Evolutionary conservation across 2,113 vertebrate species (phyloP).

Genomic region (Oryzias melastigma): DNA sequence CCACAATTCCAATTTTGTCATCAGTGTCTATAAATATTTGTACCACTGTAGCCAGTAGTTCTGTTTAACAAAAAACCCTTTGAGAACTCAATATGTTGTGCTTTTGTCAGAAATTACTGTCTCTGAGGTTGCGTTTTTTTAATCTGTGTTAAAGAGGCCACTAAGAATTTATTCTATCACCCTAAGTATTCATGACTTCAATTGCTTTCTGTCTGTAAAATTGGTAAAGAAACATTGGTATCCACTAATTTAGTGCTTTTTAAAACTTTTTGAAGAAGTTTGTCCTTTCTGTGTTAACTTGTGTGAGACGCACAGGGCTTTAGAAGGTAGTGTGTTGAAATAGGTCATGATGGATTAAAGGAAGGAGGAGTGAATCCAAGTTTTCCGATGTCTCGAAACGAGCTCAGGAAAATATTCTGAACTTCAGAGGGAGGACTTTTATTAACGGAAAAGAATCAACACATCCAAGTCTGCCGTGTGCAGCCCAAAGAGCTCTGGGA

Average conservation of each 20-base stretch:
- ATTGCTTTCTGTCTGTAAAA: no score
- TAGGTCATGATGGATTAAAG: conserved; percentile 10
- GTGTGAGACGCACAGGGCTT: not conserved
- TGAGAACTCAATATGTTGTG: not conserved
- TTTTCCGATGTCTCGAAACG: conserved; percentile 45
- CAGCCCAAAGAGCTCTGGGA: conserved; percentile 21
- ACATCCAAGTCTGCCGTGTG: conserved; percentile 57
- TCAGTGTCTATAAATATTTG: conserved; percentile 18
- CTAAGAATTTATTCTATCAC: no score
- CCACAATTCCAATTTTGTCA: conserved; percentile 48
- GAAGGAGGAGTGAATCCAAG: conserved; percentile 57
- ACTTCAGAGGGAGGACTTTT: conserved; percentile 55
- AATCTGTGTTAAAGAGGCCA: no score
- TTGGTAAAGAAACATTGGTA: no score
- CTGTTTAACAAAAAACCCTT: not conserved
- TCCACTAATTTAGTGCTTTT: no score
- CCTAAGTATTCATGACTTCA: no score
- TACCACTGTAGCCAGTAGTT: conserved; percentile 5
- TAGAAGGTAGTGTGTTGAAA: not conserved
- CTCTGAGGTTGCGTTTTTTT: not conserved
- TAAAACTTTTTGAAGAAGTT: no score
- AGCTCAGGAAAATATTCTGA: conserved; percentile 61
- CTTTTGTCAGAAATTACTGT: not conserved
- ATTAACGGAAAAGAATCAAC: conserved; percentile 61
- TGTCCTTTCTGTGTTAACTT: no score